These are phyloP conservation scores for Brenthis hecate DNA, from an alignment of 2,888 invertebrate genomes.

Conservation along the genomic window DNA sequence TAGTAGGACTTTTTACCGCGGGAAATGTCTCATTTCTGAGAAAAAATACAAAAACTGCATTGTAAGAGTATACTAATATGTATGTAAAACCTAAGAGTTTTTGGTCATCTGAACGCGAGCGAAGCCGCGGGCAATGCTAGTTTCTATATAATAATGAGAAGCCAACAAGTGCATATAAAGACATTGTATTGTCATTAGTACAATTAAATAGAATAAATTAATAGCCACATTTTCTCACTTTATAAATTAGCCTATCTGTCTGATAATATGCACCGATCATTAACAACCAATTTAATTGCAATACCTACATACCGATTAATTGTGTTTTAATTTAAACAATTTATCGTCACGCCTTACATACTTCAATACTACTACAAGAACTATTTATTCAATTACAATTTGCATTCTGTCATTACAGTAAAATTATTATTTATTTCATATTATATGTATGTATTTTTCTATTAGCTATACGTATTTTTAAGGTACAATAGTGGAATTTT, in stretches of 20 bases:
- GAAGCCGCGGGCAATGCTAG: too few relatives aligned
- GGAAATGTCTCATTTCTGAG: too few relatives aligned
- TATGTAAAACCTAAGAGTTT: too few relatives aligned
- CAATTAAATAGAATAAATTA: constrained; percentile 43
- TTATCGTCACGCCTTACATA: constrained; percentile 30
- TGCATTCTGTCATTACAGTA: constrained; percentile 1
- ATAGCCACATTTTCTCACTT: constrained; percentile 50
- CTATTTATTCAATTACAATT: constrained; percentile 18
- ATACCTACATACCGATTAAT: constrained; percentile 42
- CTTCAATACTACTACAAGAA: constrained; percentile 19
- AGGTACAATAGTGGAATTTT: too few relatives aligned
- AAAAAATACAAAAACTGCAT: too few relatives aligned
- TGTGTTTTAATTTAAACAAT: constrained; percentile 49
- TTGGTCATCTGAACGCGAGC: too few relatives aligned
- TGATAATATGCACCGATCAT: constrained; percentile 48
- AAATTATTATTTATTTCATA: constrained; percentile 5
- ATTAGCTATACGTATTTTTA: too few relatives aligned
- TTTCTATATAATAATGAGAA: constrained; percentile 10
- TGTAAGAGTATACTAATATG: too few relatives aligned
- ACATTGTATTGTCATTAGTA: constrained; percentile 19
- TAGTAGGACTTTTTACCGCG: too few relatives aligned
- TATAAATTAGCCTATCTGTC: constrained; percentile 50
- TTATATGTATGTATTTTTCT: background rate
- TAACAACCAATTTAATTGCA: constrained; percentile 50
- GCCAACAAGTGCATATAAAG: constrained; percentile 26